These are phyloP conservation scores for Mercenaria mercenaria DNA, from an alignment of 1,140 invertebrate species.

Conservation along the genomic window DNA sequence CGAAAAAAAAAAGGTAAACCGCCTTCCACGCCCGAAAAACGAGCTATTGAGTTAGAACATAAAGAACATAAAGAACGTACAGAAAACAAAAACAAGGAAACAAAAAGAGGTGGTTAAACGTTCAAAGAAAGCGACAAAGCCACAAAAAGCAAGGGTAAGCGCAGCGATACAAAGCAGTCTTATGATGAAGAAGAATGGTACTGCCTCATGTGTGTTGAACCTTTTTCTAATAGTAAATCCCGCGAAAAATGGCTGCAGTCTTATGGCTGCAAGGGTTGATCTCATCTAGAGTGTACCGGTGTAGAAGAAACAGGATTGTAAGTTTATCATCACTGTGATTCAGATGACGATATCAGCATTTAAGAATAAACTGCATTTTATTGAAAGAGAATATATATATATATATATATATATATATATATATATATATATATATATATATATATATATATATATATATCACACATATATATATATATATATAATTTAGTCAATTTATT, in stretches of 20 bases:
- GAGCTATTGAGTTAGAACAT: constrained; percentile 3
- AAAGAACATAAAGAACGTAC: neutral
- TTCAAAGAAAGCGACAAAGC: too few species aligned
- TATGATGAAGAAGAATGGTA: constrained; percentile 8
- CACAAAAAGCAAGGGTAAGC: too few species aligned
- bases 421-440: too few species aligned
- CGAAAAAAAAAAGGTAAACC: neutral
- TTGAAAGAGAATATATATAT: too few species aligned
- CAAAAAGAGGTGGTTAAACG: neutral
- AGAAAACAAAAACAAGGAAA: neutral
- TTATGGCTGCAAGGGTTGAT: neutral
- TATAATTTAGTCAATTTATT: too few species aligned
- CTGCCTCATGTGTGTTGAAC: constrained; percentile 3
- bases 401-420: too few species aligned
- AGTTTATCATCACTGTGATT: neutral
- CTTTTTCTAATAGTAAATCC: neutral
- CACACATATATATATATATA: too few species aligned
- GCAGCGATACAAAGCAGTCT: too few species aligned
- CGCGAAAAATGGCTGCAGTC: constrained; percentile 19
- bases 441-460: too few species aligned
- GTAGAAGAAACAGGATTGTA: neutral
- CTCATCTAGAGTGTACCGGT: constrained; percentile 11
- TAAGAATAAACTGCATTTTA: too few species aligned
- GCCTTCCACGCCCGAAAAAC: constrained; percentile 12
- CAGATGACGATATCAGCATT: too few species aligned